Conservation (phyloP, 2,888 invertebrate genomes). For the Loripinus fragilis region DNA sequence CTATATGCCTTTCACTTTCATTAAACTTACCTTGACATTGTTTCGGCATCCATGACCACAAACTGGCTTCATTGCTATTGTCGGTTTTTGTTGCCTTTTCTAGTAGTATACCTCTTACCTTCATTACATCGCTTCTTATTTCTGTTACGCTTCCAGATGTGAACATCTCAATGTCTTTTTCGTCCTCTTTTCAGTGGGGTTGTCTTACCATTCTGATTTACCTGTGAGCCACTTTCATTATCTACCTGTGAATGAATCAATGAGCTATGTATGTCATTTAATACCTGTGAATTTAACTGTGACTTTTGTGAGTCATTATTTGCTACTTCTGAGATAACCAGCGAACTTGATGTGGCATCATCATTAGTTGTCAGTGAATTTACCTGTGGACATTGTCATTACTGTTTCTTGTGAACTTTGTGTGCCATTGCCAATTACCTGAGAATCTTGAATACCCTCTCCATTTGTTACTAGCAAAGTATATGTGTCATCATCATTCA, state of each 20-base stretch:
- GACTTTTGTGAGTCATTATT: no score
- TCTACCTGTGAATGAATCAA: no score
- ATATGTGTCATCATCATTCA: no score
- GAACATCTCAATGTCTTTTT: neutral
- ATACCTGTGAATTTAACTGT: no score
- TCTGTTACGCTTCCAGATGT: neutral
- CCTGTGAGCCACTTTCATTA: no score
- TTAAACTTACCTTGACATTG: slow-evolving; percentile 17
- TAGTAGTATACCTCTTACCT: neutral
- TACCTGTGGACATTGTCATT: neutral
- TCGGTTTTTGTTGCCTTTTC: neutral
- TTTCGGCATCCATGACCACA: slow-evolving; percentile 18
- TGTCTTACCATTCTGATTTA: no score
- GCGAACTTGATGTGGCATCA: no score
- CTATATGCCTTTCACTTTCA: neutral
- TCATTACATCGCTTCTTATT: neutral
- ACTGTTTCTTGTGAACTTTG: neutral
- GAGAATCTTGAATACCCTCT: neutral
- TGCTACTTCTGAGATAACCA: no score
- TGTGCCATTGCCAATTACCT: neutral
- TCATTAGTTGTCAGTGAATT: no score
- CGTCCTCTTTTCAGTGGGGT: neutral
- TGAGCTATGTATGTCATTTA: no score
- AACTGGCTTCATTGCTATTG: neutral
- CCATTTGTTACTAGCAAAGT: neutral